phyloP scores from a whole-genome alignment of 1,140 invertebrate genomes.

The Hylyphantes graminicola region DNA sequence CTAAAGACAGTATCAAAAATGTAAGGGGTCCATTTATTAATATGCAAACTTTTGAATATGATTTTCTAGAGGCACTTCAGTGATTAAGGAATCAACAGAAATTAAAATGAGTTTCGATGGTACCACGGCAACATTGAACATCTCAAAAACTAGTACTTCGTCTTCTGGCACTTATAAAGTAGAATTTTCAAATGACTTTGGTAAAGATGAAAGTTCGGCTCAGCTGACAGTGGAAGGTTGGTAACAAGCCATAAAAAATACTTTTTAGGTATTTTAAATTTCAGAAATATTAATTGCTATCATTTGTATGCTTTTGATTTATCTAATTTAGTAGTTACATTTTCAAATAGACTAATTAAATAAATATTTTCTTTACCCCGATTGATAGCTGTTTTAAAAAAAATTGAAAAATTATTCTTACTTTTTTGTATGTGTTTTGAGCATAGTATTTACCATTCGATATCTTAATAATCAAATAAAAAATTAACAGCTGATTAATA shows the following conservation, averaged over 20 bases:
- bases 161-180: conserved; percentile 82
- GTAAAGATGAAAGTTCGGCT: conserved; percentile 83
- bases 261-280: not conserved
- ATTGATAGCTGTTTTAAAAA: not conserved
- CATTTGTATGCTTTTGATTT: not conserved
- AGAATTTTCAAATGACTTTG: conserved; percentile 83
- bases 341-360: not conserved
- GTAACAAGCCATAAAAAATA: not conserved
- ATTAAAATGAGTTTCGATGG: conserved; percentile 83
- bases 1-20: too few relatives aligned
- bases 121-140: conserved; percentile 79
- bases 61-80: conserved; percentile 72
- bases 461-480: too few relatives aligned
- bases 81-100: conserved; percentile 78
- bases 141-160: conserved; percentile 77
- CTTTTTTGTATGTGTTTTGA: not conserved
- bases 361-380: not conserved
- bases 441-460: too few relatives aligned
- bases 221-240: conserved; percentile 77
- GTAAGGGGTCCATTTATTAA: too few relatives aligned
- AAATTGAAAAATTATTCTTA: too few relatives aligned
- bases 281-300: too few relatives aligned
- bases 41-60: not conserved
- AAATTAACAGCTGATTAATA: too few relatives aligned
- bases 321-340: not conserved